Conservation (phyloP, 1,140 invertebrate species). For the Acromyrmex heyeri region DNA sequence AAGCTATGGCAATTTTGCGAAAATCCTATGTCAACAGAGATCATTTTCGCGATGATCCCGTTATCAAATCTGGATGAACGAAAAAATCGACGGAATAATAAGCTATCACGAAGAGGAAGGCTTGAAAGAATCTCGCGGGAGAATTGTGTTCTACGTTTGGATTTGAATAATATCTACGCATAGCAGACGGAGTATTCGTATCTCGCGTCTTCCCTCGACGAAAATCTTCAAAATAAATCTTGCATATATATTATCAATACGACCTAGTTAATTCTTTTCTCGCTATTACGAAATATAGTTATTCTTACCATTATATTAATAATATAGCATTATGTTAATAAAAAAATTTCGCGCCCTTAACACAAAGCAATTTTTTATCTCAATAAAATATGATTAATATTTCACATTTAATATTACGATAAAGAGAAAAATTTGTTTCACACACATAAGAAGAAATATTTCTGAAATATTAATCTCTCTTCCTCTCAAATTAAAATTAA, state of each 20-base stretch:
- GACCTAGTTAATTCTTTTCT: background rate
- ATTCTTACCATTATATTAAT: background rate
- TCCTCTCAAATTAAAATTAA: background rate
- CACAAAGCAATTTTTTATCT: background rate
- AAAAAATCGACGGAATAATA: constrained; percentile 31
- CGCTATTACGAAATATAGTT: background rate
- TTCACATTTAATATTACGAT: background rate
- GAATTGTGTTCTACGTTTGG: constrained; percentile 23
- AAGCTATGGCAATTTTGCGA: background rate
- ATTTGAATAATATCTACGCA: constrained; percentile 52
- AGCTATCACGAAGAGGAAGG: constrained; percentile 26
- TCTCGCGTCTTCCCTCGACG: background rate
- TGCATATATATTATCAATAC: constrained; percentile 21
- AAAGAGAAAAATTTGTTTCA: background rate
- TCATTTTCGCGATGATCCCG: background rate
- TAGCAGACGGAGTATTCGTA: background rate
- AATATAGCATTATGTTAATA: background rate
- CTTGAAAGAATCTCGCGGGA: constrained; percentile 14
- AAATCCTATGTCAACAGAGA: background rate
- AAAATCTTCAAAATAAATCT: constrained; percentile 11
- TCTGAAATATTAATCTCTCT: background rate
- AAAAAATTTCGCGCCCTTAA: background rate
- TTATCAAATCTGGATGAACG: background rate
- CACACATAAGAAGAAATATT: background rate
- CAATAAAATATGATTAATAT: background rate